A percentile compares a stretch with the other conserved stretches of the same genome.
Conservation (phyloP, 2,797 vertebrate genomes). For the Cirrhinus mrigala region DNA sequence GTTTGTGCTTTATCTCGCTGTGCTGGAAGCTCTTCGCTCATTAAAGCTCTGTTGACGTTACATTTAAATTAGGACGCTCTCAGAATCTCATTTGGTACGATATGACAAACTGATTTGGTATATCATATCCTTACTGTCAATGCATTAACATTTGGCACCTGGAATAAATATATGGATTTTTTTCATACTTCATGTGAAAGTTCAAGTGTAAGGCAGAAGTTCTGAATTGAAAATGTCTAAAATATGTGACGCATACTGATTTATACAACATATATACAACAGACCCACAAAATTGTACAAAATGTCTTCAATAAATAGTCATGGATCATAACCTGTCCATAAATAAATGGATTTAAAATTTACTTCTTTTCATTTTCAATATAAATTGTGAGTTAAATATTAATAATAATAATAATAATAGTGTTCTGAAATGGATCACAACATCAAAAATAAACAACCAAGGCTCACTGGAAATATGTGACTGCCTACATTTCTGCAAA, state of each 20-base stretch:
- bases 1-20: constrained; percentile 48
- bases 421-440: constrained; percentile 60
- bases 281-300: constrained; percentile 41
- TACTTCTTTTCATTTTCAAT: constrained; percentile 63
- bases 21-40: constrained; percentile 25
- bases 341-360: constrained; percentile 18
- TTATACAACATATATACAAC: constrained; percentile 46
- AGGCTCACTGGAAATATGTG: background rate
- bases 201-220: constrained; percentile 71
- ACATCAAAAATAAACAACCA: constrained; percentile 59
- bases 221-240: constrained; percentile 50
- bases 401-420: constrained; percentile 11
- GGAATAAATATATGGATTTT: background rate
- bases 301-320: constrained; percentile 48
- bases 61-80: constrained; percentile 12
- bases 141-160: constrained; percentile 63
- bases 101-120: constrained; percentile 37
- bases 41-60: background rate
- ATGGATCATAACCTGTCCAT: background rate
- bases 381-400: constrained; percentile 51
- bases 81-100: constrained; percentile 7
- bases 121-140: background rate
- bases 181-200: constrained; percentile 17
- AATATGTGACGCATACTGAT: constrained; percentile 49
- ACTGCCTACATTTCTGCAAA: background rate